Base-by-base conservation (phyloP, 2,888 invertebrate genomes). In the Tiliacea aurago region DNA sequence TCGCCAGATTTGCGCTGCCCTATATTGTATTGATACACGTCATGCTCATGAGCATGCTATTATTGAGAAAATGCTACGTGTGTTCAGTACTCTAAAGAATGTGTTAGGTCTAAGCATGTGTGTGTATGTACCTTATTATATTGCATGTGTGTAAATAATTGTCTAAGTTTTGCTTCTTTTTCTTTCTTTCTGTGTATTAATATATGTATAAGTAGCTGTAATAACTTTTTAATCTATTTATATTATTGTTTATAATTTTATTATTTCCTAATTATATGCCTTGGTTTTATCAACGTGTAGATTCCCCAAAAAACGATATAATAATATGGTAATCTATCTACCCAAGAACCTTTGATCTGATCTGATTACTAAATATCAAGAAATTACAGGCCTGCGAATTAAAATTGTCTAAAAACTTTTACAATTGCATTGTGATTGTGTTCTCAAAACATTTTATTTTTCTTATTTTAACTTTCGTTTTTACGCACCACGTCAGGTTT, bases 301-400 rank as follows among this genome's bases (percentile, higher is more conserved):
- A 33, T 33, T 55, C 6, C 13, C 3, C 5, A 28, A 68, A 53
- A 33, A 28, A 51, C 13, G 5, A 53, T 4, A 23, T 49, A 49
- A 28, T n/a, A n/a, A n/a, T n/a, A n/a, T n/a, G 28, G 28, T 20
- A 51, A 53, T 4, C 6, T 33, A 53, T 4, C 6, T 33, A 20
- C 7, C 1, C 23, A 3, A 37, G 4, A 45, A n/a, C 0, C 11
- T 67, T 37, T 43, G 5, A 43, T 15, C 63, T 51, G 49, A 76
- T 37, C 43, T 51, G 45, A 69, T 28, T 58, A 59, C 28, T 74
- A 47, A 47, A 53, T 43, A 41, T 33, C 6, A 37, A 66, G 1
- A 41, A 33, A 53, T 37, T 28, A 69, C 74, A 78, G 75, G 70
- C 53, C 78, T 75, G 53, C 47, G 78, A 75, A 78, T 78, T 75